phyloP scores from a whole-genome alignment of 2,113 vertebrate genomes.

The Salminus brasiliensis region DNA sequence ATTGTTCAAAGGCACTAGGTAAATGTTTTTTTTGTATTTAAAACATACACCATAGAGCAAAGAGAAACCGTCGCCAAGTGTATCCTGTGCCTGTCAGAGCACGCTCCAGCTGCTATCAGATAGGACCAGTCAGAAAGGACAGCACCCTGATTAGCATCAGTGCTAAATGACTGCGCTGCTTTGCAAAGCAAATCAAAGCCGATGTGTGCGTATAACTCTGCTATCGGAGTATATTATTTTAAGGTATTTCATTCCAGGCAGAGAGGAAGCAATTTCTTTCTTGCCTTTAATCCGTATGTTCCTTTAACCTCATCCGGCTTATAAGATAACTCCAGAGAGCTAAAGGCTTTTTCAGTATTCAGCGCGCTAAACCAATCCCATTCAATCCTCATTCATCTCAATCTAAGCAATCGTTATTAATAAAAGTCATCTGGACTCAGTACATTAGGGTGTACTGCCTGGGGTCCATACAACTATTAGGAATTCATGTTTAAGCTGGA shows the following conservation, averaged over 20 bases:
- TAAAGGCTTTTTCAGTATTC: not conserved
- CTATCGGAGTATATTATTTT: not conserved
- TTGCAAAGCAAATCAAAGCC: slow-evolving; percentile 72
- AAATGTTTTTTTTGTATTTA: not conserved
- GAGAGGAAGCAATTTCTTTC: not conserved
- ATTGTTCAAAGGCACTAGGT: not conserved
- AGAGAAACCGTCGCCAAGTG: not conserved
- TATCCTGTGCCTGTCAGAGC: slow-evolving; percentile 4
- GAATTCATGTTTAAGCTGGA: not conserved
- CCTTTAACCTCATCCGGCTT: slow-evolving; percentile 6
- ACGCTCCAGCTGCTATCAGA: slow-evolving; percentile 26
- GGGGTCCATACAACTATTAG: not conserved
- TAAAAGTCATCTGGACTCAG: not conserved
- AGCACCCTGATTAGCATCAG: slow-evolving; percentile 58
- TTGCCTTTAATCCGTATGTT: not conserved
- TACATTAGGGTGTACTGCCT: not conserved
- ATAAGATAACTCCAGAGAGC: not conserved
- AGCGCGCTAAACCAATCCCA: not conserved
- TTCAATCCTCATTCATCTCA: not conserved
- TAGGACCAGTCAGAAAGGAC: slow-evolving; percentile 7
- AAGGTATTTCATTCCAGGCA: not conserved
- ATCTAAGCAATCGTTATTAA: slow-evolving; percentile 7
- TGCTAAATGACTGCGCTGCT: slow-evolving; percentile 52
- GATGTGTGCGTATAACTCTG: slow-evolving; percentile 45
- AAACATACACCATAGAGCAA: slow-evolving; percentile 15